Base-by-base conservation (phyloP, 2,113 vertebrate genomes). In the Ameiurus melas region DNA sequence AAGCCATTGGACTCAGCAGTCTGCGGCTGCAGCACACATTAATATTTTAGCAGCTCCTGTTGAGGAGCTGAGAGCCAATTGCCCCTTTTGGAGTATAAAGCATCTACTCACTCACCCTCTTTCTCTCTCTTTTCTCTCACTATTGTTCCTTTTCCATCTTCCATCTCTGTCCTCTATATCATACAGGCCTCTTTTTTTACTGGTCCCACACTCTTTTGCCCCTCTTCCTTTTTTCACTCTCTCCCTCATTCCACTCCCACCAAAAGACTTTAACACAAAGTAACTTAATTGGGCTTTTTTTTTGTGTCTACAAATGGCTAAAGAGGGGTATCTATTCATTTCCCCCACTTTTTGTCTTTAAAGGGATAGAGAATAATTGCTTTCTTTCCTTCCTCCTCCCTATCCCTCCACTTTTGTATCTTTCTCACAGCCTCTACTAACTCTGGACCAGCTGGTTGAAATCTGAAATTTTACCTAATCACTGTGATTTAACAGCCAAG, bases 11-110 rank as follows among this genome's bases (percentile, higher is more conserved):
- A 94, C 93, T 95, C 94, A 93, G 92, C 92, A 92, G 94, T 94
- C 94, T 95, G 93, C 85, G 92, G 94, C 94, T 92, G 92, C 91
- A 94, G 92, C 90, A 91, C 91, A 91, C 92, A 95, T 96, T 95
- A 96, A 96, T 95, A 95, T 96, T 96, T 96, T 93, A 96, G 93
- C 89, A 87, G 94, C 94, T 95, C 94, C 94, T 92, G 93, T 93
- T 85, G 93, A 94, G 94, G 93, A 94, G 94, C 94, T 94, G 94
- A 95, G 93, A 96, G 94, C 93, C 92, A 93, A 92, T 94, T 94
- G 93, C 93, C 91, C 92, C 92, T 94, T 91, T 94, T 93, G 93
- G 89, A 91, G 91, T 79, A 92, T 77, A 90, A 78, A 86, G 78
- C 85, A 51, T 85, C 58, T 78, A 47, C 17, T 51, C 57, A 64